Base-by-base conservation (phyloP, 2,888 invertebrate genomes). In the Leucoma salicis region DNA sequence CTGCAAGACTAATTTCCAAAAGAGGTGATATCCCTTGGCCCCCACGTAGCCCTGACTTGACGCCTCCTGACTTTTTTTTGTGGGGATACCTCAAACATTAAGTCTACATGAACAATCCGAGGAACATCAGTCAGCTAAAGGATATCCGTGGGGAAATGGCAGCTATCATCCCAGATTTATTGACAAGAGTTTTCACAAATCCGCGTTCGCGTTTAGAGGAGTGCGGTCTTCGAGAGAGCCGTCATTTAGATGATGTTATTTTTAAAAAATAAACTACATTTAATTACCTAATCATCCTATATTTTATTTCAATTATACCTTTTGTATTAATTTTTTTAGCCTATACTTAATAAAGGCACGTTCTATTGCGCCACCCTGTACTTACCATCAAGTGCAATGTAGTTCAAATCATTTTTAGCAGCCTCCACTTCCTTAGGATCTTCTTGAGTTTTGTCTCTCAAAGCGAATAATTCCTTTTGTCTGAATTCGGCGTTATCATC, bases 401-500 rank as follows among this genome's bases (percentile, higher is more conserved):
- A 99, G 82, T 98, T 99, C 60, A 99, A 91, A 71, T 96, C 95
- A 66, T 92, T 95, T 74, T 96, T 95, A 29, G 96, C 95, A 5
- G 98, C 98, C 70, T 95, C 94, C 5, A 96, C 95, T 90, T 99
- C 98, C 69, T 97, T 95, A 27, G 95, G 92, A 82, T 99, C 98
- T 75, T 98, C 98, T 75, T 99, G 98, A 14, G 94, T 92, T 92
- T 94, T 95, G 80, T 99, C 98, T 47, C 96, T 92, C 53, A 95
- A 79, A 0, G 86, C 91, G 70, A 98, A 98, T 35, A 99, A 86
- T 43, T 96, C 95, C 74, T 97, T 95, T 78, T 99, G 98, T 49
- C 98, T 92, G 82, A 95, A 98, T 46, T 95, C 94, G 1, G 98
- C 96, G 73, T 98, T 99, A 83, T 98, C 98, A 73, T 99, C 98